phyloP scores from a whole-genome alignment of 2,888 invertebrate species.

The Trissolcus japonicus region DNA sequence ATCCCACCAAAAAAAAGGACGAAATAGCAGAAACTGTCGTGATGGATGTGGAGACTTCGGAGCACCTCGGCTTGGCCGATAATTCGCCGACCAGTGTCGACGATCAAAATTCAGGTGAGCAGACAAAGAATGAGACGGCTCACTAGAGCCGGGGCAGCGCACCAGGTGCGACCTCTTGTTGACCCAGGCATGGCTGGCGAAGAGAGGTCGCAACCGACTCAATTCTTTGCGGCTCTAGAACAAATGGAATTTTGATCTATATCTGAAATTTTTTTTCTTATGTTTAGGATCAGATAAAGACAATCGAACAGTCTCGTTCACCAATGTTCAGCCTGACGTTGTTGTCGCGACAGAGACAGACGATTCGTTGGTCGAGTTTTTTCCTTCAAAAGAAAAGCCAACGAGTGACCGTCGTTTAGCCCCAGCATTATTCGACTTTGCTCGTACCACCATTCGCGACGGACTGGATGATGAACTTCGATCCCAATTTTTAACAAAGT shows the following conservation, averaged over 20 bases:
- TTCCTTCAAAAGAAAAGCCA: background rate
- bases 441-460: background rate
- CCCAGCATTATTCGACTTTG: background rate
- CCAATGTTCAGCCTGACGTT: background rate
- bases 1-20: background rate
- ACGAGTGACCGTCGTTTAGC: background rate
- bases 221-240: background rate
- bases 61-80: background rate
- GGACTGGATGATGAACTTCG: too few relatives aligned
- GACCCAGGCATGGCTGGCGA: background rate
- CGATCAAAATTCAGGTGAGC: slow-evolving; percentile 1
- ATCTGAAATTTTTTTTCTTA: slow-evolving; percentile 3
- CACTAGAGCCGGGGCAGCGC: background rate
- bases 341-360: background rate
- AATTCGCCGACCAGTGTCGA: background rate
- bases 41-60: background rate
- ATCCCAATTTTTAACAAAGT: too few relatives aligned
- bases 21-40: background rate
- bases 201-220: slow-evolving; percentile 3
- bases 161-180: slow-evolving; percentile 3
- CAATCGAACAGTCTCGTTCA: background rate
- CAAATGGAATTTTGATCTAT: background rate
- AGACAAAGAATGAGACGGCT: slow-evolving; percentile 1
- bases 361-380: background rate
- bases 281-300: too few relatives aligned